Evolutionary conservation across 2,888 invertebrate species (phyloP).

Genomic region (Rugalucina vietnamica): DNA sequence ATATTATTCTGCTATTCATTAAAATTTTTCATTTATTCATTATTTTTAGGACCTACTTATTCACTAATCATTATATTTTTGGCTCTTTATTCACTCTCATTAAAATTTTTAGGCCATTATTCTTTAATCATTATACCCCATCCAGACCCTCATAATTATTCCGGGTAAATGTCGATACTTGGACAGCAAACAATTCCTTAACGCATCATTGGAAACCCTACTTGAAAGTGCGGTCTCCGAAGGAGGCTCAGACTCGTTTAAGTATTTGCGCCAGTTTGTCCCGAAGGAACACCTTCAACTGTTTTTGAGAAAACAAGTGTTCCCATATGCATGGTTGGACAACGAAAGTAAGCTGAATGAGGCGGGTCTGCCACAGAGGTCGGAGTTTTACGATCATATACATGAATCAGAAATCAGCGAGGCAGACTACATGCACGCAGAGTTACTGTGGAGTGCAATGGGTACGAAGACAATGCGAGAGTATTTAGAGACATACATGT

Average conservation of each 20-base stretch:
- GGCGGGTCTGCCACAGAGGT: not conserved
- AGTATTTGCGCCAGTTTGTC: not conserved
- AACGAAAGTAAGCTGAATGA: not conserved
- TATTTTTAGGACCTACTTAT: too few species aligned
- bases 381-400: not conserved
- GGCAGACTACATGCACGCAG: not conserved
- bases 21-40: too few species aligned
- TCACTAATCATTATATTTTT: too few species aligned
- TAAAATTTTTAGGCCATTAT: too few species aligned
- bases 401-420: not conserved
- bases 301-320: not conserved
- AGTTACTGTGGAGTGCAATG: not conserved
- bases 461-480: not conserved
- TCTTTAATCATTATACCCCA: too few species aligned
- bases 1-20: too few species aligned
- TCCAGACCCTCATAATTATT: too few species aligned
- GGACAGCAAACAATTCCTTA: not conserved
- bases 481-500: not conserved
- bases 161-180: not conserved
- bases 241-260: not conserved
- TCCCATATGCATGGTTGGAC: not conserved
- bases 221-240: not conserved
- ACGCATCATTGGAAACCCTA: not conserved
- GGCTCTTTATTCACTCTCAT: too few species aligned
- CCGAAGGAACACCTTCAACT: not conserved